These are phyloP conservation scores for Lophochroa leadbeateri DNA, from an alignment of 2,113 vertebrate genomes.

Conservation along the genomic window DNA sequence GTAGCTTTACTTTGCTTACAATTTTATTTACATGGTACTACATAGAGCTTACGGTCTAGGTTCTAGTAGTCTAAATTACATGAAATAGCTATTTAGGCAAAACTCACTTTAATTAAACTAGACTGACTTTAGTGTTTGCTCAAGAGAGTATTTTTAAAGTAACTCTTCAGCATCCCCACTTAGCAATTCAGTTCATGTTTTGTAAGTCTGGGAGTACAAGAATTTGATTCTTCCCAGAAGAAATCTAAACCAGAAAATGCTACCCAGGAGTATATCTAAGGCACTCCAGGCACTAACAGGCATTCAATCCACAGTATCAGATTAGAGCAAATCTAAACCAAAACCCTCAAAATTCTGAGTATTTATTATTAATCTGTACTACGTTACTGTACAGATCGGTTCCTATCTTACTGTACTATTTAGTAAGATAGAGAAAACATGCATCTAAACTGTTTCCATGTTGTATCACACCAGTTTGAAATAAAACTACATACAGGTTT, in stretches of 20 bases:
- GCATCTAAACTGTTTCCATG: not conserved
- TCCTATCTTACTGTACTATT: not conserved
- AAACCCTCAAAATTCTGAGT: not conserved
- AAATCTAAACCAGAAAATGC: not conserved
- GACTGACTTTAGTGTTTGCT: not conserved
- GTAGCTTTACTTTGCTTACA: not conserved
- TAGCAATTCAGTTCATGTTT: not conserved
- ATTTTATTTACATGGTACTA: not conserved
- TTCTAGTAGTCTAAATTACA: not conserved
- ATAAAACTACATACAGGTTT: not conserved
- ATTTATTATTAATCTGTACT: not conserved
- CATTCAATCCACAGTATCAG: not conserved
- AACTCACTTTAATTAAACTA: not conserved
- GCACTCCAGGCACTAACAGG: not conserved
- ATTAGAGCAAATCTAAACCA: not conserved
- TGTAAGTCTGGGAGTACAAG: not conserved
- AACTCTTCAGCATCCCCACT: not conserved
- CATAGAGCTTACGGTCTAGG: not conserved
- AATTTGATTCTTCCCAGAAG: not conserved
- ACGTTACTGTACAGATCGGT: not conserved
- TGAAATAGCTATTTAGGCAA: not conserved
- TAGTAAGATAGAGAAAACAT: not conserved
- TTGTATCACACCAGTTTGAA: not conserved
- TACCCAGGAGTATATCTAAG: not conserved
- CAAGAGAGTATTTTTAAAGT: not conserved